phyloP scores from a whole-genome alignment of 1,140 invertebrate species.

The Geopemphigus sp. region DNA sequence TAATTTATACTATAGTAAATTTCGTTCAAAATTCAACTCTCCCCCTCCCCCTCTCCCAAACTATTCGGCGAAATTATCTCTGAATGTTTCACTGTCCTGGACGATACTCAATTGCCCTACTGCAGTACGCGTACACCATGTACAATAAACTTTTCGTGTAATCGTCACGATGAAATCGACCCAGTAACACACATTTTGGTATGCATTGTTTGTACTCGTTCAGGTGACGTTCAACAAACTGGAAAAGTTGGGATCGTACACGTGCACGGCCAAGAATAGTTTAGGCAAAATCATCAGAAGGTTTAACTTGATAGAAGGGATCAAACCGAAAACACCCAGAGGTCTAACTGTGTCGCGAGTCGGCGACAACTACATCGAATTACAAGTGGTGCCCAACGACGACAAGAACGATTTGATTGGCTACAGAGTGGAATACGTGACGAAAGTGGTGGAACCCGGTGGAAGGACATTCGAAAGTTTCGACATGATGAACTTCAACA shows the following conservation, averaged over 20 bases:
- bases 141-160: too few species aligned
- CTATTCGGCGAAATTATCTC: too few species aligned
- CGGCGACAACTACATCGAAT: conserved; percentile 30
- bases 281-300: conserved; percentile 29
- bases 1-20: too few species aligned
- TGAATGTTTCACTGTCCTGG: too few species aligned
- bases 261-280: not conserved
- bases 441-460: not conserved
- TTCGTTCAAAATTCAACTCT: too few species aligned
- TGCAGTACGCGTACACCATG: too few species aligned
- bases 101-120: too few species aligned
- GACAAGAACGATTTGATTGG: conserved; percentile 21
- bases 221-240: conserved; percentile 37
- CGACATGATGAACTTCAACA: conserved; percentile 34
- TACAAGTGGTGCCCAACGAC: conserved; percentile 2
- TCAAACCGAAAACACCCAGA: conserved; percentile 23
- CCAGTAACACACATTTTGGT: not conserved
- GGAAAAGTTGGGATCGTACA: conserved; percentile 37
- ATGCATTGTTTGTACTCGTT: not conserved
- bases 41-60: too few species aligned
- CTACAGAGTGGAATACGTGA: conserved; percentile 24
- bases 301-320: conserved; percentile 20
- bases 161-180: not conserved
- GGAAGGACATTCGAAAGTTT: conserved; percentile 29
- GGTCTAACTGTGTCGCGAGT: not conserved